These are phyloP conservation scores for Ivindomyrus marchei DNA, from an alignment of 2,113 vertebrate genomes.

Conservation along the genomic window DNA sequence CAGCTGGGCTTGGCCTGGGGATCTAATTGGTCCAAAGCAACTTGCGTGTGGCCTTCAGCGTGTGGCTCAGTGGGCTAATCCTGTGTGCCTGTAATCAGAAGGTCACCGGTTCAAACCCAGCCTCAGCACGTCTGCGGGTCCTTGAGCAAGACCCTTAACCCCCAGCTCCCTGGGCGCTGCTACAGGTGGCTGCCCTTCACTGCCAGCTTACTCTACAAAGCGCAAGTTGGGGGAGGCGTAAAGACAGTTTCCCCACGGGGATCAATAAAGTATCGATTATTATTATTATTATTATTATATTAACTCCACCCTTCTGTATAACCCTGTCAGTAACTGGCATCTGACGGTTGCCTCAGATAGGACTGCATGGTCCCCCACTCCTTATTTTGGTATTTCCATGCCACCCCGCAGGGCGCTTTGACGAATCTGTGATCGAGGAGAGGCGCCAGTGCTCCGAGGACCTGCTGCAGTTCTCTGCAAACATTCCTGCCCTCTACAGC, in stretches of 20 bases:
- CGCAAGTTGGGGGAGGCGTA: no score
- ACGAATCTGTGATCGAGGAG: constrained; percentile 87
- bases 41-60: background rate
- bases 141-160: no score
- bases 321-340: background rate
- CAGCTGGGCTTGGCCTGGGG: background rate
- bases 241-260: no score
- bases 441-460: constrained; percentile 95
- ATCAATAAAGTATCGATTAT: no score
- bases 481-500: constrained; percentile 85
- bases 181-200: no score
- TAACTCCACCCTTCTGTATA: background rate
- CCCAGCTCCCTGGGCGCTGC: no score
- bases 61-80: no score
- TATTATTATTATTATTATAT: no score
- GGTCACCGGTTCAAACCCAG: no score
- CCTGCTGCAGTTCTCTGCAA: constrained; percentile 93
- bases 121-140: no score
- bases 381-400: background rate
- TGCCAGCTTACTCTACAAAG: no score
- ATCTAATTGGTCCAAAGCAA: background rate
- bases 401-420: constrained; percentile 81
- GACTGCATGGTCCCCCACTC: background rate
- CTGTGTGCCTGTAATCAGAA: no score
- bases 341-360: background rate